phyloP scores from a whole-genome alignment of 1,140 invertebrate species.

The Euglossa dilemma region DNA sequence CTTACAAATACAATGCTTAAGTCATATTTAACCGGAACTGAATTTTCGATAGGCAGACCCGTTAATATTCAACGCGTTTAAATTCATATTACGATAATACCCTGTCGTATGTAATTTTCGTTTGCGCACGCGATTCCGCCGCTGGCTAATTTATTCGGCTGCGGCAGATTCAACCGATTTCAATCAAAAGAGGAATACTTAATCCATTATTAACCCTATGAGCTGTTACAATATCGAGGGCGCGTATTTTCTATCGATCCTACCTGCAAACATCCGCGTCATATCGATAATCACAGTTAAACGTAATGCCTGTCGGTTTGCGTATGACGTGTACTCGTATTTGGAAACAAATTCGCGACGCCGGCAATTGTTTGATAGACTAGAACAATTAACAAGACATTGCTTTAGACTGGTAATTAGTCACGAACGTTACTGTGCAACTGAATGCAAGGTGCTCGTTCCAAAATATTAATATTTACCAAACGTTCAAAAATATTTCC shows the following conservation, averaged over 20 bases:
- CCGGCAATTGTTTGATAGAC: neutral
- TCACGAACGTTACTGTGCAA: neutral
- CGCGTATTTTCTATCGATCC: constrained; percentile 32
- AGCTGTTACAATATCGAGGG: constrained; percentile 33
- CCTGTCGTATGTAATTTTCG: constrained; percentile 41
- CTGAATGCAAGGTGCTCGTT: neutral
- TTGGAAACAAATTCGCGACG: neutral
- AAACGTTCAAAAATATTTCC: too few relatives aligned
- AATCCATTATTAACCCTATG: constrained; percentile 38
- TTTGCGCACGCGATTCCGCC: constrained; percentile 6
- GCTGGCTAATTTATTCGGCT: constrained; percentile 39
- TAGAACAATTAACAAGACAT: neutral
- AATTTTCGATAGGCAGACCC: constrained; percentile 39
- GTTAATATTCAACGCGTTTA: constrained; percentile 43
- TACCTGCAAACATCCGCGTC: neutral
- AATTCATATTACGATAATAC: constrained; percentile 50
- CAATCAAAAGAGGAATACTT: constrained; percentile 50
- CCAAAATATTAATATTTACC: too few relatives aligned
- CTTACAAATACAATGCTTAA: constrained; percentile 38
- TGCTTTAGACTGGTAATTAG: neutral
- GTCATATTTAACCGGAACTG: constrained; percentile 35
- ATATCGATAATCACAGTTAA: constrained; percentile 28
- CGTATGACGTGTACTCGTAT: too few relatives aligned
- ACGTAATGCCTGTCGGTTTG: neutral
- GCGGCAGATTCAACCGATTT: constrained; percentile 47